A percentile compares a stretch with the other conserved stretches of the same genome.
phyloP scores from a whole-genome alignment of 1,140 invertebrate species.

The Drosophila sulfurigaster region DNA sequence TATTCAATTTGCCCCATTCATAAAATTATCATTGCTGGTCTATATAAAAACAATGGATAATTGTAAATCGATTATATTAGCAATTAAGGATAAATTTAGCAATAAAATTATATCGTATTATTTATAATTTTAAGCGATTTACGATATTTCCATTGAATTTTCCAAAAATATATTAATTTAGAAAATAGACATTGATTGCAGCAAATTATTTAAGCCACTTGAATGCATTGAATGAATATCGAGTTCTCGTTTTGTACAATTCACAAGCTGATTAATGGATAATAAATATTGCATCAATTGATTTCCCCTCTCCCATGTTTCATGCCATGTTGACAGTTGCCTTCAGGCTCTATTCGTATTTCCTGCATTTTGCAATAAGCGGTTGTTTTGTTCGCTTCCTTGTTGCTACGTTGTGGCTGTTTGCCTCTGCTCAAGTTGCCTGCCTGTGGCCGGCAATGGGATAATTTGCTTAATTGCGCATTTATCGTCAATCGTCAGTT shows the following conservation, averaged over 20 bases:
- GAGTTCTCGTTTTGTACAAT: not conserved
- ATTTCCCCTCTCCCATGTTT: not conserved
- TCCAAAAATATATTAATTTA: not conserved
- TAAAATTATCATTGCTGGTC: not conserved
- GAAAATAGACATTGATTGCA: not conserved
- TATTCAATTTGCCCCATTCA: not conserved
- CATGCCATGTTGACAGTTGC: constrained; percentile 21
- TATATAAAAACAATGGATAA: too few species aligned
- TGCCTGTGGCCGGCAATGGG: constrained; percentile 31
- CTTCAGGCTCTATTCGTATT: not conserved
- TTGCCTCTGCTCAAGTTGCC: constrained; percentile 24
- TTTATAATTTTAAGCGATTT: not conserved
- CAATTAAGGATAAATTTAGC: too few species aligned
- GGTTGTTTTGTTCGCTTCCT: constrained; percentile 28
- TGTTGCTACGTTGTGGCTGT: not conserved
- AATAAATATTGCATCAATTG: constrained; percentile 21
- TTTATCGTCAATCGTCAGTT: constrained; percentile 64
- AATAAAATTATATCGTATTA: not conserved
- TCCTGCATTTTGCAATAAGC: constrained; percentile 24
- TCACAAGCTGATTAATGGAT: not conserved
- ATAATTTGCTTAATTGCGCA: constrained; percentile 78
- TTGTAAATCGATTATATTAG: too few species aligned
- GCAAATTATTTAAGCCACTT: not conserved
- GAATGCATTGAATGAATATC: not conserved
- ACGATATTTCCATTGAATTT: not conserved